Base-by-base conservation (phyloP, 2,888 invertebrate species). In the Myathropa florea region DNA sequence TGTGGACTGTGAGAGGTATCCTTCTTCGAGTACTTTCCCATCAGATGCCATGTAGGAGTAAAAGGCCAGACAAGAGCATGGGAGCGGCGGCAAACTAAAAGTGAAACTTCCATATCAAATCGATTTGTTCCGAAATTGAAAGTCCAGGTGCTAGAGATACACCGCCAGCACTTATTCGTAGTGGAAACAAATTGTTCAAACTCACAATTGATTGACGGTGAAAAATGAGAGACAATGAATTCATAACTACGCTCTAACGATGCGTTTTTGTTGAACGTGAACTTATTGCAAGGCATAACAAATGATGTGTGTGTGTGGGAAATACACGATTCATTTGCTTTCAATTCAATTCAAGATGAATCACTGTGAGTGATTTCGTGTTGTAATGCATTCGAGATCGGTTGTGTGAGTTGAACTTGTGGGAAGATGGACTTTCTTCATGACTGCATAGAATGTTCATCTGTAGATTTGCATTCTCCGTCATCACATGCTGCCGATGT, bases 51-150 rank as follows among this genome's bases (percentile, higher is more conserved):
- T 6, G 39, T 3, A 46, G 46, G 46, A 18, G 46, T 18, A 18
- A 46, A 18, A 46, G 46, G 46, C 46, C 46, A 46, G 18, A 9
- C 46, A 46, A 18, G 46, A 46, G n/a, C 70, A 80, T 63, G 71
- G 28, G 30, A 63, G 36, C 46, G 46, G n/a, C 18, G 18, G 36
- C 33, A 1, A 33, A 33, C 6, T 33, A 33, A 80, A 79, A 71
- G 60, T 30, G 80, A 71, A 71, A 79, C 64, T 53, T 4, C 3
- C 67, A 4, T 28, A n/a, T 14, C 63, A 57, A 75, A 79, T 83
- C 68, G 68, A 79, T 83, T 75, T 23, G 68, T 64, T 79, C 59
- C 61, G 70, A 84, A 84, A 79, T 55, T 39, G 79, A 83, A 83
- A 79, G 73, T 71, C 26, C 53, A 26, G 28, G 4, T 39, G 18